These are phyloP conservation scores for Saguinus imperator DNA, from an alignment of 2,113 vertebrate genomes.

Conservation along the genomic window DNA sequence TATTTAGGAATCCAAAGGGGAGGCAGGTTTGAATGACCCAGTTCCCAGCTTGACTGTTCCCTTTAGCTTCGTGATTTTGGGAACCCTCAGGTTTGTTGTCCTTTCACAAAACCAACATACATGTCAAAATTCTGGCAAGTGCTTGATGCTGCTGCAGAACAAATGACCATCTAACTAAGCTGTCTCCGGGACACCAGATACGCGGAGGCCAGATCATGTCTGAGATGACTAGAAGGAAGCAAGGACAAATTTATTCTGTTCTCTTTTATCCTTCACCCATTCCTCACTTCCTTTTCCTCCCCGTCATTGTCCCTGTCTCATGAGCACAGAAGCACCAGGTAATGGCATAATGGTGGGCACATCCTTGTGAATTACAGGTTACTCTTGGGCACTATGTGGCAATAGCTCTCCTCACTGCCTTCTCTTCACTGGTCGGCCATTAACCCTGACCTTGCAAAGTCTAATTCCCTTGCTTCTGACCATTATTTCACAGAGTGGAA, in stretches of 20 bases:
- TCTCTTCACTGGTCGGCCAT: neutral
- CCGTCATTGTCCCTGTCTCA: fast-evolving
- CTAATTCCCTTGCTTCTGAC: neutral
- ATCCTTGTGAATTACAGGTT: neutral
- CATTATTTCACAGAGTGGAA: neutral
- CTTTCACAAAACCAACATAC: neutral
- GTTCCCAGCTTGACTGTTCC: too few relatives aligned
- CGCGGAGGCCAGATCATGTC: fast-evolving
- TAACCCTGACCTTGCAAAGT: neutral
- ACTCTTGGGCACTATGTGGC: neutral
- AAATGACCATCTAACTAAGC: neutral
- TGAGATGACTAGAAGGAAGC: neutral
- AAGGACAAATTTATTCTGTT: too few relatives aligned
- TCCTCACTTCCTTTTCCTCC: neutral
- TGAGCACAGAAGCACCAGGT: neutral
- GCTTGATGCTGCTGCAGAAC: neutral
- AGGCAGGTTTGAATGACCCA: too few relatives aligned
- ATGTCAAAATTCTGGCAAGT: too few relatives aligned
- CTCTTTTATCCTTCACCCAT: neutral
- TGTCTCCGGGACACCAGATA: neutral
- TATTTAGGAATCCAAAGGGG: too few relatives aligned
- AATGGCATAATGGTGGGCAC: neutral
- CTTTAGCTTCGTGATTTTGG: too few relatives aligned
- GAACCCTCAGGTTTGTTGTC: neutral
- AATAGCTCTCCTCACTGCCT: neutral